Base-by-base conservation (phyloP, 2,113 vertebrate species). In the Dromiciops gliroides region DNA sequence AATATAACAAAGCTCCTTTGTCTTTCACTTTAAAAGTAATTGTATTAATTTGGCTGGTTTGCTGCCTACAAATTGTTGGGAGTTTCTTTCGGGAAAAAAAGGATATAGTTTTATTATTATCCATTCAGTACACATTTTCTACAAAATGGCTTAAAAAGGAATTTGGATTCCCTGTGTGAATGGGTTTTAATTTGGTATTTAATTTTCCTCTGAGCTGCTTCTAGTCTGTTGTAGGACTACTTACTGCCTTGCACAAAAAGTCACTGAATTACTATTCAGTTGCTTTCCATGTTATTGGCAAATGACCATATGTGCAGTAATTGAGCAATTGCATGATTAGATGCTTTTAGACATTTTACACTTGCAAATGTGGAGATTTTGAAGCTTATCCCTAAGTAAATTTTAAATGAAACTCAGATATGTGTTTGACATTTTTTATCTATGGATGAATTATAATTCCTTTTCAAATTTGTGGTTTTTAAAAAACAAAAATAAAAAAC, bases 251-350 rank as follows among this genome's bases (percentile, higher is more conserved):
- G 19, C 44, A 60, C 48, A 83, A 19, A 92, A 93, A 89, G 47
- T 89, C 91, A 47, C 49, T 23, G 83, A 83, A 88, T 94, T 60
- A 67, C 89, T 95, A 50, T 92, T 90, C 23, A 49, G 48, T 50
- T 92, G 52, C 52, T 93, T 94, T 91, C 83, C 95, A 83, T 93
- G 92, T 93, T 91, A 89, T 91, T 95, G 95, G 94, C 92, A 96
- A 93, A 60, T 97, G 93, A 92, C 89, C 95, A n/a, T 91, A 75
- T 51, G 51, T 95, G 90, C 94, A 75, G 44, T 90, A 95, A 93
- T 90, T 96, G 91, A 96, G 89, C 89, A 95, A 93, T 94, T 95
- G 47, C 95, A 25, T 95, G 97, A 94, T 93, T 96, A 56, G 3
- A 31, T 91, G 50, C 47, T 52, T 89, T 95, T 96, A 67, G 89